A percentile compares a stretch with the other conserved stretches of the same genome.
These are phyloP conservation scores for Malaclemys terrapin DNA, from an alignment of 2,113 vertebrate species.

Conservation along the genomic window DNA sequence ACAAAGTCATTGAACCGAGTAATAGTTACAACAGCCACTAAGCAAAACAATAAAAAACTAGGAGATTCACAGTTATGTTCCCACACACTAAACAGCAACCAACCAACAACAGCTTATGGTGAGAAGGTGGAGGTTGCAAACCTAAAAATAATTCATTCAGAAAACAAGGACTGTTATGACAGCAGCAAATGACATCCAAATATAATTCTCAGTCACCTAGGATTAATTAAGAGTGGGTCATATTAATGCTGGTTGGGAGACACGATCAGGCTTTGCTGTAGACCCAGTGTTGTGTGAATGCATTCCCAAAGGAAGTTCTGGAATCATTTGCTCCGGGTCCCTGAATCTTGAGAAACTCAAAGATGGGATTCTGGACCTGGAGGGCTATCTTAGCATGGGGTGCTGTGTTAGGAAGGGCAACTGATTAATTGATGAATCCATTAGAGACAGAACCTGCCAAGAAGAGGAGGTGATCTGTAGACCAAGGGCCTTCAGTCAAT, in stretches of 20 bases:
- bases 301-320: neutral
- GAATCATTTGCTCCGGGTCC: neutral
- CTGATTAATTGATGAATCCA: neutral
- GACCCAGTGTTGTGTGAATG: neutral
- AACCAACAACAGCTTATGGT: neutral
- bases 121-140: constrained; percentile 50
- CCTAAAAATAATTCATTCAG: constrained; percentile 56
- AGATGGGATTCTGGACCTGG: neutral
- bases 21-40: neutral
- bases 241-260: constrained; percentile 33
- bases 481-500: neutral
- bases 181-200: constrained; percentile 47
- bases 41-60: neutral
- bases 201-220: constrained; percentile 24
- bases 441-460: neutral
- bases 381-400: neutral
- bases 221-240: constrained; percentile 20
- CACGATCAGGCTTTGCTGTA: neutral
- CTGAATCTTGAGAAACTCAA: constrained; percentile 14
- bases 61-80: neutral
- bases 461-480: neutral
- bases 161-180: constrained; percentile 47
- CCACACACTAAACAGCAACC: neutral
- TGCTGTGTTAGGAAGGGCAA: neutral
- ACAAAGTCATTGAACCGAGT: neutral